Evolutionary conservation across 1,140 invertebrate genomes (phyloP), one percentile per base, ranked within the genome.

Genomic region (Cyclargus thomasi): DNA sequence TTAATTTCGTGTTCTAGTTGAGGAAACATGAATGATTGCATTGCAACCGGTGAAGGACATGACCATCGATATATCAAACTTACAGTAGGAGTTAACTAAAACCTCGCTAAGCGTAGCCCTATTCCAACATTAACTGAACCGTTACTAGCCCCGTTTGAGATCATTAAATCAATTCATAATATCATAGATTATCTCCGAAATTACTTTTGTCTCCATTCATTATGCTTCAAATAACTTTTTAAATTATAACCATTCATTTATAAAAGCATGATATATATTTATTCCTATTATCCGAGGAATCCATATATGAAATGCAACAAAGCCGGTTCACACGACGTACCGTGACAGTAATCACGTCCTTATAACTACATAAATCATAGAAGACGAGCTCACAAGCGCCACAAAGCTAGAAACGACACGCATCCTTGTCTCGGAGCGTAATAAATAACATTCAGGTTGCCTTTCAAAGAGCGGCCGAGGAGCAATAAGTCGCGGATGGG

Each of bases 361-460:
- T 86, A 88, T 87, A 86, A 85, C 78, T 69, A 66, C 72, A 88
- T 90, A 84, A 87, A 90, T 90, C 86, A 86, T 85, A 85, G 53
- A 69, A 76, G 80, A 79, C 80, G 74, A 81, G 70, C 74, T 78
- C 80, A 82, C 81, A 88, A 85, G 83, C 85, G 84, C 83, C 87
- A 86, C 85, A 86, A 81, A 88, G 85, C 85, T 84, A 86, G 78
- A 81, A 82, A 78, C 77, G 83, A 84, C 83, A 83, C 73, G 76
- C 80, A 86, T 86, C 82, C 83, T 68, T 77, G 75, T 74, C 78
- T 76, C 75, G 71, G 72, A 71, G 75, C 70, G 81, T 82, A 82
- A 90, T 88, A 87, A 90, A 90, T 90, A 88, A 87, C 85, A 81
- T 70, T 76, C 79, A 81, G 79, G 85, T 87, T 87, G 83, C 81